A percentile compares a stretch with the other conserved stretches of the same genome.
phyloP scores from a whole-genome alignment of 2,797 vertebrate species.

The Falco biarmicus region DNA sequence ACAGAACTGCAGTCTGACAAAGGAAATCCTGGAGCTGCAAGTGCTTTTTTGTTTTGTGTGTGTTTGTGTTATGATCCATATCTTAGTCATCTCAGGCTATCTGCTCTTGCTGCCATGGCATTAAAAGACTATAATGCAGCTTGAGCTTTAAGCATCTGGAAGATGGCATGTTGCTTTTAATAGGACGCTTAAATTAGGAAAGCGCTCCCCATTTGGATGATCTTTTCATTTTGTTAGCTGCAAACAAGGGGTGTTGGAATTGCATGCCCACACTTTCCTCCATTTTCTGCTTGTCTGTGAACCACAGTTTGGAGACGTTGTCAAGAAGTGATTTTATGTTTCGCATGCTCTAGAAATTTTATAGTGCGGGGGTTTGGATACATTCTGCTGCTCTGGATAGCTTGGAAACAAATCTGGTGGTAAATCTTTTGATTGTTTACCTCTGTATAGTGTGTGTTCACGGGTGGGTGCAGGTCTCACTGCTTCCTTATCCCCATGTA shows the following conservation, averaged over 20 bases:
- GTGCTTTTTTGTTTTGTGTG: not conserved
- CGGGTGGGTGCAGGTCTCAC: not conserved
- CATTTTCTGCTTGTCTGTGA: not conserved
- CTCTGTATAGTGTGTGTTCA: not conserved
- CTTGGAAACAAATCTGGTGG: slow-evolving; percentile 1
- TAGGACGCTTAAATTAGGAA: not conserved
- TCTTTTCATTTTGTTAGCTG: not conserved
- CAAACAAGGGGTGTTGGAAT: not conserved
- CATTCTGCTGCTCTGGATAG: not conserved
- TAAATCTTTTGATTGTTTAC: not conserved
- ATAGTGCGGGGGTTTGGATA: not conserved
- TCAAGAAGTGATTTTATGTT: not conserved
- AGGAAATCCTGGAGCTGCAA: not conserved
- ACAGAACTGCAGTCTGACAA: not conserved
- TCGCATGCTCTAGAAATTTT: not conserved
- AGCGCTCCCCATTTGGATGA: not conserved
- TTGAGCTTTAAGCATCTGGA: not conserved
- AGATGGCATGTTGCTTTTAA: not conserved
- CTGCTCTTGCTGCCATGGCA: not conserved
- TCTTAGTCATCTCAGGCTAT: not conserved
- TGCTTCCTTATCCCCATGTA: not conserved
- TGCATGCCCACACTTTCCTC: not conserved
- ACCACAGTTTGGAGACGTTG: not conserved
- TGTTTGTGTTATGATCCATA: not conserved
- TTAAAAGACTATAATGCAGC: not conserved